A percentile compares a stretch with the other conserved stretches of the same genome.
Conservation (phyloP, 2,113 vertebrate species). For the Melierax canorus region DNA sequence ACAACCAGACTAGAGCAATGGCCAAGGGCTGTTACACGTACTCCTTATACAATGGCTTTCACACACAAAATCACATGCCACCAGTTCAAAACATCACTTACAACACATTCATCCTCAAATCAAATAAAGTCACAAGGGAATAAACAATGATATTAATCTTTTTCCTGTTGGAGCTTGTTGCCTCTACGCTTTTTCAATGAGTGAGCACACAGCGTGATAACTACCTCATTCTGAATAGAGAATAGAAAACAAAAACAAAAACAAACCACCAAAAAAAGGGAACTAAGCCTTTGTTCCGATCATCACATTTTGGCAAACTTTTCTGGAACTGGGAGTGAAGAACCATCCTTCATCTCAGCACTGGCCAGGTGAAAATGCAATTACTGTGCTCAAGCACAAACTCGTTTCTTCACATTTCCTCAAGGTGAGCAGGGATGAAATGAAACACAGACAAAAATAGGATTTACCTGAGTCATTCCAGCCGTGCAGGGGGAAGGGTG, state of each 20-base stretch:
- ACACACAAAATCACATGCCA: rapidly evolving
- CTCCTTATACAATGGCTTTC: not conserved
- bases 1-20: not conserved
- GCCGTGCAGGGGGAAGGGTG: not conserved
- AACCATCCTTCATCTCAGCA: not conserved
- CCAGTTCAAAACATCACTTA: not conserved
- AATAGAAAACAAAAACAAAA: not conserved
- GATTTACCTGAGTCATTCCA: not conserved
- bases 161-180: not conserved
- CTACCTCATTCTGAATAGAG: not conserved
- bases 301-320: not conserved
- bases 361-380: not conserved
- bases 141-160: not conserved
- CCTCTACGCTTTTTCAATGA: not conserved
- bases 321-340: not conserved
- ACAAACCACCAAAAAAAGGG: too few species aligned
- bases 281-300: not conserved
- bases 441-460: not conserved
- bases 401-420: not conserved
- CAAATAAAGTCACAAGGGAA: not conserved
- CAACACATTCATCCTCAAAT: not conserved
- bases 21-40: not conserved
- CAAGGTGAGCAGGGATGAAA: not conserved
- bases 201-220: not conserved
- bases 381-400: not conserved